Evolutionary conservation across 2,797 vertebrate genomes (phyloP).

Genomic region (Sebastes melanostomus): DNA sequence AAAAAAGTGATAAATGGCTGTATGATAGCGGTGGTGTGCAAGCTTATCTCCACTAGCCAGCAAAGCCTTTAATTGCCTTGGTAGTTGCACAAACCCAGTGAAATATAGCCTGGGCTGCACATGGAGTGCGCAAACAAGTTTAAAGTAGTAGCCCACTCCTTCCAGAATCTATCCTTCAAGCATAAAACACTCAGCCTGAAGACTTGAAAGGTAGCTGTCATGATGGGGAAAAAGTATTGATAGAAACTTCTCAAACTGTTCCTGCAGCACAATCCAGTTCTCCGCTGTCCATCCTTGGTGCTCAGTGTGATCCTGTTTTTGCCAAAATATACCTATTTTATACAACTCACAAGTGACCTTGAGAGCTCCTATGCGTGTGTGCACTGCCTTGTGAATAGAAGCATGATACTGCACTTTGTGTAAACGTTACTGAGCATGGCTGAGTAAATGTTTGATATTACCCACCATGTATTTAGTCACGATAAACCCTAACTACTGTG

Average conservation of each 20-base stretch:
- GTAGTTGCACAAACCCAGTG: slow-evolving; percentile 35
- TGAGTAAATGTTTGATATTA: background rate
- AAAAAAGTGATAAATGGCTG: slow-evolving; percentile 46
- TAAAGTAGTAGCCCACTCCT: slow-evolving; percentile 12
- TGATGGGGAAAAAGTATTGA: background rate
- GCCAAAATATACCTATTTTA: background rate
- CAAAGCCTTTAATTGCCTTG: slow-evolving; percentile 60
- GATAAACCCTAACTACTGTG: background rate
- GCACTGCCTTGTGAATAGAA: background rate
- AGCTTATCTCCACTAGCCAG: slow-evolving; percentile 58
- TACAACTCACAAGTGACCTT: background rate
- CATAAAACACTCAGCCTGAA: slow-evolving; percentile 10
- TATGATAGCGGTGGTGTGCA: slow-evolving; percentile 26
- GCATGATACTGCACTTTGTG: background rate
- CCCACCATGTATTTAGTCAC: background rate
- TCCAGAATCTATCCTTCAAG: slow-evolving; percentile 11
- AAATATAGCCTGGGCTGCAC: slow-evolving; percentile 19
- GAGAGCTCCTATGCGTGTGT: background rate
- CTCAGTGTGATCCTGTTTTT: background rate
- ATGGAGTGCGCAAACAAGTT: slow-evolving; percentile 36
- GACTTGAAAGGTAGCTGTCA: slow-evolving; percentile 37
- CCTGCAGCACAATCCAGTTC: background rate
- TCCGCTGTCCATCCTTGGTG: background rate
- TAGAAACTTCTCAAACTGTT: slow-evolving; percentile 4
- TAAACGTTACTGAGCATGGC: background rate